Evolutionary conservation across 2,888 invertebrate genomes (phyloP), one percentile per base, ranked within the genome.

Genomic region (Parnassius orleans): DNA sequence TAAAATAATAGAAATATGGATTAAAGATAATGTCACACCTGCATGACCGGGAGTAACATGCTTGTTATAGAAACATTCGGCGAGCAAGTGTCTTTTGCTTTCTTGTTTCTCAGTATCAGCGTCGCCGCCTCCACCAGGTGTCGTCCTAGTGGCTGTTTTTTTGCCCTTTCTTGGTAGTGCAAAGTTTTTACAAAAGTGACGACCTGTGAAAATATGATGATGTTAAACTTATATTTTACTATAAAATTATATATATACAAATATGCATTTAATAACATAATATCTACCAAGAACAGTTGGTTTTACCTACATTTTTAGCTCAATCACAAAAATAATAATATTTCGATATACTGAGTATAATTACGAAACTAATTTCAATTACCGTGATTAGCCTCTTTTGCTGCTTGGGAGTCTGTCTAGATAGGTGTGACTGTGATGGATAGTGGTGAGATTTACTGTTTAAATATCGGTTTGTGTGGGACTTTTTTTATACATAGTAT

Each of bases 151-250:
- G 0, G 72, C 68, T 0, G 78, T 69, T 66, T 82, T 81, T 70
- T 82, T 86, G 47, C 72, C 75, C 64, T 87, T 90, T 71, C 84
- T 88, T 5, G 84, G 77, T 10, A 81, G 70, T 60, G 70, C 69
- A 66, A 73, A 83, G 57, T 66, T 83, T 76, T 88, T 88, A 78
- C 90, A 90, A 75, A 90, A 91, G 64, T 90, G 90, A 77, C 86
- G 89, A 73, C 91, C 90, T 90, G 66, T 0, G 46, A 61, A 12
- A 33, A 33, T 33, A 3, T 33, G 5, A 33, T 33, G 7, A 33
- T 33, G 7, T 33, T 33, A 5, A 33, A 33, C 33, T 33, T 7
- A 33, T 19, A 19, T 19, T 19, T 19, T 19, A 19, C 19, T 19
- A 19, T 19, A 19, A 19, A 2, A 19, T 19, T 19, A 19, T 19